These are phyloP conservation scores for Agrilus mali DNA, from an alignment of 2,888 invertebrate genomes.

Conservation along the genomic window DNA sequence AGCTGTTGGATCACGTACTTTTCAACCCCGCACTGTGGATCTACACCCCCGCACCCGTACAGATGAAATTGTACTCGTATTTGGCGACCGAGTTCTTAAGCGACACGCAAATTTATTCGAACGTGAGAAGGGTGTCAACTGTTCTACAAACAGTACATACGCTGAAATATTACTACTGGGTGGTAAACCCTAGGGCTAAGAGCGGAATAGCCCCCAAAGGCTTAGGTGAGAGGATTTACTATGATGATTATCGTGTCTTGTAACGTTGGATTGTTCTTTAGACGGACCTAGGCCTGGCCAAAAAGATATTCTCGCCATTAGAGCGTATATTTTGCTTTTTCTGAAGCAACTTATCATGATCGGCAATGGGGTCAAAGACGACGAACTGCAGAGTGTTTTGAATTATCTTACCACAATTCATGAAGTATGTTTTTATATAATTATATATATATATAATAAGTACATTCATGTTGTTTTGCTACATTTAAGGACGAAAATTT, in stretches of 20 bases:
- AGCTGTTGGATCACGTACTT: slow-evolving; percentile 96
- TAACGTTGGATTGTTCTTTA: slow-evolving; percentile 32
- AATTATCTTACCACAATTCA: slow-evolving; percentile 97
- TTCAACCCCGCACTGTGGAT: slow-evolving; percentile 99
- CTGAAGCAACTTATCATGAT: slow-evolving; percentile 94
- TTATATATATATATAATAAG: no score
- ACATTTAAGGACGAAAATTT: slow-evolving; percentile 85
- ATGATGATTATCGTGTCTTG: background rate
- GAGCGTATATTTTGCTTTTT: slow-evolving; percentile 90
- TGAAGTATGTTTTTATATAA: slow-evolving; percentile 62
- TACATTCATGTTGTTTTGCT: background rate
- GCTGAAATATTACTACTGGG: slow-evolving; percentile 98
- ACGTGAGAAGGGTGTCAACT: slow-evolving; percentile 91
- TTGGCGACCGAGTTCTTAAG: slow-evolving; percentile 97
- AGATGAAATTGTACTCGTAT: slow-evolving; percentile 91
- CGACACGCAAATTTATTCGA: slow-evolving; percentile 94
- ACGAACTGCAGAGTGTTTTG: slow-evolving; percentile 95
- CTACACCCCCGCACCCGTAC: slow-evolving; percentile 91
- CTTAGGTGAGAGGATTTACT: slow-evolving; percentile 59
- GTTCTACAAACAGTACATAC: slow-evolving; percentile 97
- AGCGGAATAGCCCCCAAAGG: slow-evolving; percentile 94
- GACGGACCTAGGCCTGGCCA: slow-evolving; percentile 90
- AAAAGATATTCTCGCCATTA: slow-evolving; percentile 86
- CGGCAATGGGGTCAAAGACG: slow-evolving; percentile 94
- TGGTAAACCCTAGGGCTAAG: slow-evolving; percentile 87